These are phyloP conservation scores for Amorpha juglandis DNA, from an alignment of 2,888 invertebrate genomes.

Conservation along the genomic window DNA sequence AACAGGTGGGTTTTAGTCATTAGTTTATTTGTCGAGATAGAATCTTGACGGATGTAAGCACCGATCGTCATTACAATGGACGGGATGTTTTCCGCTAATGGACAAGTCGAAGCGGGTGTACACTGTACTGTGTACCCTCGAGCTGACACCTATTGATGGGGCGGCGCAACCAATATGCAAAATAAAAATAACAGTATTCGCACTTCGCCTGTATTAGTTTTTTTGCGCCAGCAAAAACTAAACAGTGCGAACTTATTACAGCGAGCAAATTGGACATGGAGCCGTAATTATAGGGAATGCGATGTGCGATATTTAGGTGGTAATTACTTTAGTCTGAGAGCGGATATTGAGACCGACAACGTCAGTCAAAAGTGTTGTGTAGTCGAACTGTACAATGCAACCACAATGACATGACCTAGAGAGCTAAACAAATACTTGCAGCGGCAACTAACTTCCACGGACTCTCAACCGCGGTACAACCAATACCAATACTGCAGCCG, in stretches of 20 bases:
- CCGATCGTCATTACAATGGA: slow-evolving; percentile 72
- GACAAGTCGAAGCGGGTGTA: slow-evolving; percentile 62
- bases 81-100: slow-evolving; percentile 75
- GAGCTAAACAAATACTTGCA: slow-evolving; percentile 40
- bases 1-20: slow-evolving; percentile 76
- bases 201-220: slow-evolving; percentile 65
- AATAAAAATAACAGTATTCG: slow-evolving; percentile 79
- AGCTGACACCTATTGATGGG: slow-evolving; percentile 63
- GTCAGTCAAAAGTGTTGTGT: slow-evolving; percentile 25
- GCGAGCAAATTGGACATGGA: slow-evolving; percentile 71
- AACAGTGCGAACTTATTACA: slow-evolving; percentile 67
- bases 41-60: slow-evolving; percentile 78
- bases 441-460: slow-evolving; percentile 39
- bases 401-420: slow-evolving; percentile 38
- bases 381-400: slow-evolving; percentile 23
- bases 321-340: slow-evolving; percentile 31
- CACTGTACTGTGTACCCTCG: slow-evolving; percentile 43
- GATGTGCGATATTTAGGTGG: slow-evolving; percentile 67
- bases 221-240: slow-evolving; percentile 67
- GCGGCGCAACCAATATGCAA: slow-evolving; percentile 72
- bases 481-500: slow-evolving; percentile 52
- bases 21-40: slow-evolving; percentile 75
- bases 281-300: slow-evolving; percentile 62
- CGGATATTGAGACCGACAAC: slow-evolving; percentile 31
- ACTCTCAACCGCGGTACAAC: slow-evolving; percentile 56